Evolutionary conservation across 2,113 vertebrate species (phyloP), one percentile per base, ranked within the genome.

Genomic region (Cochlearius cochlearius): DNA sequence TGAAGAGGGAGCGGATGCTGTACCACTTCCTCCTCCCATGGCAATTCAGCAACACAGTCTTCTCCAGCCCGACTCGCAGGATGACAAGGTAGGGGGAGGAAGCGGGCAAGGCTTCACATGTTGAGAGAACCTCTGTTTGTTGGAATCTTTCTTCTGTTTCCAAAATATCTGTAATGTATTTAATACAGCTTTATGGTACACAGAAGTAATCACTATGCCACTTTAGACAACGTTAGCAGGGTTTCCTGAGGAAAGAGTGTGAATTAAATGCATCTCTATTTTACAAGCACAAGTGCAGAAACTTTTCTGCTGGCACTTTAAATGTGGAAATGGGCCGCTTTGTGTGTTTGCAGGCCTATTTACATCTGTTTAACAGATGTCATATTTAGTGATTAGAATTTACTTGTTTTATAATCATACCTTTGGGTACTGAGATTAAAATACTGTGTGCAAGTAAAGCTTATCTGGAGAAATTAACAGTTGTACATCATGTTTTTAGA

Each of bases 31-130:
- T 29, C 99, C 99, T 3, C 99, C 99, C 5, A 99, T 99, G 99
- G 99, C 99, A 96, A 99, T 99, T 95, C 99, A 99, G 95, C 99
- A 99, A 39, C 99, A 99, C 97, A 99, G 99, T 96, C 99, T 99
- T 50, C 99, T 99, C 47, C 99, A 99, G 98, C 98, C 99, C 0
- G 99, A 99, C 97, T 98, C 99, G 0, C 99, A 99, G 98, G 99
- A 99, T 15, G 99, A 99, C 98, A 99, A 99, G 99, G 99, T 99
- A 98, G 97, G 97, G 92, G 36, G 50, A 74, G 15, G 47, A 69
- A 15, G 21, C 5, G 4, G 21, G 64, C 26, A 76, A 79, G 26
- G 26, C 50, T 60, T 82, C 38, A 12, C 7, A 1, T 12, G 3
- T 18, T 91, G 62, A 73, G 4, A 67, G 18, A 72, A 68, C 17